These are phyloP conservation scores for Tapirus terrestris DNA, from an alignment of 2,113 vertebrate species.

Conservation along the genomic window DNA sequence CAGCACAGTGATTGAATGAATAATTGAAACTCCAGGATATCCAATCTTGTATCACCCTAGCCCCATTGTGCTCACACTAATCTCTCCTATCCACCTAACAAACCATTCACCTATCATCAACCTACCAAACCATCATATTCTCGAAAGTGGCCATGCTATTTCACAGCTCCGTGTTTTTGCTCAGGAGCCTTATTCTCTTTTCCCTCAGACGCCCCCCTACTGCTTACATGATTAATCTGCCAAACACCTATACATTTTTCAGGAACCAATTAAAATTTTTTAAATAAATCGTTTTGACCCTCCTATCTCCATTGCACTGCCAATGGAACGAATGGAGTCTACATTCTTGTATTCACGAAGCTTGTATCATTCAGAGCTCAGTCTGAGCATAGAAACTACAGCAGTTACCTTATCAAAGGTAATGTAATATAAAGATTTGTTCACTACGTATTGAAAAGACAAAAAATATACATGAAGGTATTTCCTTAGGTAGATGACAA, in stretches of 20 bases:
- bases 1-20: not conserved
- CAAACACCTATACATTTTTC: not conserved
- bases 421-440: not conserved
- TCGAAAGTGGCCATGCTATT: not conserved
- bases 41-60: rapidly evolving
- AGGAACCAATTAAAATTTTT: not conserved
- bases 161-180: not conserved
- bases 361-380: not conserved
- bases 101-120: not conserved
- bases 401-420: not conserved
- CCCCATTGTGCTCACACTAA: not conserved
- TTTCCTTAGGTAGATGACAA: not conserved
- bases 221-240: not conserved
- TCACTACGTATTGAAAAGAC: not conserved
- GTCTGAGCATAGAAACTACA: not conserved
- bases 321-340: not conserved
- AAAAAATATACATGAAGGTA: not conserved
- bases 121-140: too few relatives aligned
- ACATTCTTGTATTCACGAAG: not conserved
- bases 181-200: not conserved
- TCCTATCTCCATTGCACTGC: not conserved
- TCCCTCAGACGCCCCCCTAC: not conserved
- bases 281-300: not conserved
- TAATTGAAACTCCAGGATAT: not conserved
- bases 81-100: rapidly evolving